phyloP scores from a whole-genome alignment of 2,797 vertebrate genomes.

The Channa striata region DNA sequence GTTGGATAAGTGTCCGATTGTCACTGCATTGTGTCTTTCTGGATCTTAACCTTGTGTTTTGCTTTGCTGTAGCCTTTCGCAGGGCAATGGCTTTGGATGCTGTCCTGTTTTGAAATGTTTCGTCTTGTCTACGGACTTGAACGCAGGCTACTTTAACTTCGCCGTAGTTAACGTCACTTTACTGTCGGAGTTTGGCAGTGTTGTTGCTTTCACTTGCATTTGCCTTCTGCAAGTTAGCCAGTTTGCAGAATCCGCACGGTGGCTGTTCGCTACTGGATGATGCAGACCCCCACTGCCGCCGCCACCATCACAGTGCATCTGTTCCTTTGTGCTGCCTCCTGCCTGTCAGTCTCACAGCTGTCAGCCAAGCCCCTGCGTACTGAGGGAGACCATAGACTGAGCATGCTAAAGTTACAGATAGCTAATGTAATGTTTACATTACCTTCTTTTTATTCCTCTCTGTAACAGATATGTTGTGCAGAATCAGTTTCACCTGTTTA shows the following conservation, averaged over 20 bases:
- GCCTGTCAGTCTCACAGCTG: constrained; percentile 85
- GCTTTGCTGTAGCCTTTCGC: constrained; percentile 8
- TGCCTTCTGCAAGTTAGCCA: constrained; percentile 25
- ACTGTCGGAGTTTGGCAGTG: constrained; percentile 15
- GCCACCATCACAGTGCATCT: constrained; percentile 82
- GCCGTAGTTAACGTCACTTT: constrained; percentile 7
- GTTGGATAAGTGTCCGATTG: not conserved
- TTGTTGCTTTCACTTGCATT: not conserved
- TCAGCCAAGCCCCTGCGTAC: constrained; percentile 76
- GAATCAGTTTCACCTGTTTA: constrained; percentile 14
- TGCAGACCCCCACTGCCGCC: constrained; percentile 71
- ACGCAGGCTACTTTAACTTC: constrained; percentile 14
- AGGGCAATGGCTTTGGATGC: constrained; percentile 35
- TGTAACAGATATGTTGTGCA: constrained; percentile 4
- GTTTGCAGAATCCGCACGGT: constrained; percentile 49
- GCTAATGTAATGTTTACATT: constrained; percentile 58
- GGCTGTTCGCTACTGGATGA: constrained; percentile 68
- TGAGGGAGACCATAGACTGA: constrained; percentile 54
- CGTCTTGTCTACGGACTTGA: constrained; percentile 33
- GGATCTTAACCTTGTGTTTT: not conserved
- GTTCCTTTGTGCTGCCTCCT: constrained; percentile 85
- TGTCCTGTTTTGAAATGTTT: constrained; percentile 53
- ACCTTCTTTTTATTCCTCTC: constrained; percentile 43
- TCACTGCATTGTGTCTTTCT: constrained; percentile 1
- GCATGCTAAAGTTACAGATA: constrained; percentile 46